Base-by-base conservation (phyloP, 2,797 vertebrate genomes). In the Halcyon leucocephala region DNA sequence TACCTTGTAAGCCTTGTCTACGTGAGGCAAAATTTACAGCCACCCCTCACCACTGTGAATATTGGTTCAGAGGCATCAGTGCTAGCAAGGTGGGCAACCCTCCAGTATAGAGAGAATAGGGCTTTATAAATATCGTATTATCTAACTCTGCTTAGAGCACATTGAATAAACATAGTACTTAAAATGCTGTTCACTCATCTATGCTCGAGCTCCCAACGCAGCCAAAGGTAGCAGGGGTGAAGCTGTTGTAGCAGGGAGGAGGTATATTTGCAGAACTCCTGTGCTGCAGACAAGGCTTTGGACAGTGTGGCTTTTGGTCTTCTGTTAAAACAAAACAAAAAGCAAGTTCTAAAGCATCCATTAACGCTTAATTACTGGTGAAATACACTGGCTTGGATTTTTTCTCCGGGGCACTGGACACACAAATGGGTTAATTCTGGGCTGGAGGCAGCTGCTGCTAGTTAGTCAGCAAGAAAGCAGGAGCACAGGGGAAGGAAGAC, bases 1-100 rank as follows among this genome's bases (percentile, higher is more conserved):
- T 97, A 97, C 97, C 96, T 98, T 97, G 93, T 92, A 96, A 94
- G 91, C 93, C 83, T 57, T 62, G 89, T 66, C 94, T 73, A 29
- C 72, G 49, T 2, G 13, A 89, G 79, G 81, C 70, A 94, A 93
- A 95, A 95, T 95, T 93, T 89, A 93, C 91, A 93, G 71, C 72
- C 58, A 41, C 62, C 77, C 81, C 61, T 94, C 64, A 39, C 48
- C 28, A 37, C 66, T 19, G 51, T 66, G 70, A 55, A 71, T 31
- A 61, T 4, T 1, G 3, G 55, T 67, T 85, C 71, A 54, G 49
- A 31, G 4, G 73, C 71, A 85, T 21, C 12, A 0, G 31, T 14
- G 28, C 55, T 42, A 54, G 78, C 39, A 89, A 78, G 71, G 52
- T 77, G 77, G 85, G 62, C 65, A 77, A 11, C 66, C 71, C 60